A percentile compares a stretch with the other conserved stretches of the same genome.
These are phyloP conservation scores for Ormyrus thymus DNA, from an alignment of 2,888 invertebrate genomes.

Conservation along the genomic window DNA sequence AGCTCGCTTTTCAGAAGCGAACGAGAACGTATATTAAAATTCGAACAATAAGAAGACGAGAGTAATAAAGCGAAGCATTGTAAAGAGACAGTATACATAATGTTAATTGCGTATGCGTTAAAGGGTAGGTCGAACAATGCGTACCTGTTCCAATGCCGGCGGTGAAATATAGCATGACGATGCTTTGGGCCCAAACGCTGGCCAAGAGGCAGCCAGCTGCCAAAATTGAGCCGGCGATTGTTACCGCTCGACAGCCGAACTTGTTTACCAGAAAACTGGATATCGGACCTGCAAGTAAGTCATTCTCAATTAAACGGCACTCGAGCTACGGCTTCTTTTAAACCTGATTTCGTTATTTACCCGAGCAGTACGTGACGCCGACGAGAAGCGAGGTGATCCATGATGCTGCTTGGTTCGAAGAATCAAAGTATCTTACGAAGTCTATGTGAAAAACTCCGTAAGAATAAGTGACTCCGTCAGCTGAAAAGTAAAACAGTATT, in stretches of 20 bases:
- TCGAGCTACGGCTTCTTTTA: not conserved
- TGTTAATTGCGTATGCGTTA: not conserved
- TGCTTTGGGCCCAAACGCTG: slow-evolving; percentile 89
- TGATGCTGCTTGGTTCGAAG: slow-evolving; percentile 90
- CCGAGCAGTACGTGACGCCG: slow-evolving; percentile 95
- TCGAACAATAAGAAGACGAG: not conserved
- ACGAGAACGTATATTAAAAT: slow-evolving; percentile 47
- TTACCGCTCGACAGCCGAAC: slow-evolving; percentile 94
- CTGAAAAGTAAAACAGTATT: slow-evolving; percentile 75
- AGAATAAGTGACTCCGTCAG: slow-evolving; percentile 98
- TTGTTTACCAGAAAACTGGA: slow-evolving; percentile 96
- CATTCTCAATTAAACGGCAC: not conserved
- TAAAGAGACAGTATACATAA: slow-evolving; percentile 4
- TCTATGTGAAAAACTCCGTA: slow-evolving; percentile 95
- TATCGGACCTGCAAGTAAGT: slow-evolving; percentile 85
- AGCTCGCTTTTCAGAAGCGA: slow-evolving; percentile 50
- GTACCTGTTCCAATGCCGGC: slow-evolving; percentile 92
- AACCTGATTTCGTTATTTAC: slow-evolving; percentile 76
- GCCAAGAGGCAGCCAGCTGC: slow-evolving; percentile 86
- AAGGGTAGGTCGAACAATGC: not conserved
- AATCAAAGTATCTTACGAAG: slow-evolving; percentile 88
- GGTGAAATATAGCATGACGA: slow-evolving; percentile 91
- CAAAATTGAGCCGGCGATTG: slow-evolving; percentile 90
- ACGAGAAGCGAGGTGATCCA: slow-evolving; percentile 96
- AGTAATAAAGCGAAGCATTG: not conserved